phyloP scores from a whole-genome alignment of 37 sponge, comb jelly and placozoan species.

The Aphrocallistes beatrix region DNA sequence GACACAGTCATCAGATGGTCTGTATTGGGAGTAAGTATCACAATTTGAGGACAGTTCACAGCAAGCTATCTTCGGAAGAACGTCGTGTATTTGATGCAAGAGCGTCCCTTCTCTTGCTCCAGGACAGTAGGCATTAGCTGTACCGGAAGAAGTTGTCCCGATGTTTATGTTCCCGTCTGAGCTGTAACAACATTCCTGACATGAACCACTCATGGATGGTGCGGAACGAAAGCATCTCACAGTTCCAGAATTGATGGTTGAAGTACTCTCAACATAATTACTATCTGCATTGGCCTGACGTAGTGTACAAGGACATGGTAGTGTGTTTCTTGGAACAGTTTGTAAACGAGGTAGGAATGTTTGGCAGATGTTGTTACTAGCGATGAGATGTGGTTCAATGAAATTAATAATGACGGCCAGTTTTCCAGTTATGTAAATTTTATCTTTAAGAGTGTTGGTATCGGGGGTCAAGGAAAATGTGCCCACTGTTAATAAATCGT shows the following conservation, averaged over 20 bases:
- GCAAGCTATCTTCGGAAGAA: not conserved
- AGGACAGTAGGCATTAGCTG: not conserved
- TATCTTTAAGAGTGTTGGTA: not conserved
- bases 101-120: not conserved
- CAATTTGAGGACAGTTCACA: not conserved
- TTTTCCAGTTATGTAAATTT: not conserved
- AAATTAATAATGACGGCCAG: not conserved
- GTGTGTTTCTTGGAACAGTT: not conserved
- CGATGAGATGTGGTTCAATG: not conserved
- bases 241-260: not conserved
- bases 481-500: too few species aligned
- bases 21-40: not conserved
- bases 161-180: not conserved
- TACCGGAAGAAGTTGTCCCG: not conserved
- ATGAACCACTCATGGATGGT: not conserved
- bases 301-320: not conserved
- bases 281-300: not conserved
- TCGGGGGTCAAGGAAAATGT: not conserved
- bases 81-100: not conserved
- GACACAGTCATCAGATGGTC: not conserved
- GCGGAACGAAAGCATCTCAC: not conserved
- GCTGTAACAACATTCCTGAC: conserved; percentile 5
- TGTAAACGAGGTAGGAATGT: not conserved
- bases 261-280: not conserved
- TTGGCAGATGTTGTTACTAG: not conserved